Percentiles rank a stretch among this genome's conserved stretches.
These are phyloP conservation scores for Acrocyrtus sp. DNA, from an alignment of 2,888 invertebrate species.

Conservation along the genomic window DNA sequence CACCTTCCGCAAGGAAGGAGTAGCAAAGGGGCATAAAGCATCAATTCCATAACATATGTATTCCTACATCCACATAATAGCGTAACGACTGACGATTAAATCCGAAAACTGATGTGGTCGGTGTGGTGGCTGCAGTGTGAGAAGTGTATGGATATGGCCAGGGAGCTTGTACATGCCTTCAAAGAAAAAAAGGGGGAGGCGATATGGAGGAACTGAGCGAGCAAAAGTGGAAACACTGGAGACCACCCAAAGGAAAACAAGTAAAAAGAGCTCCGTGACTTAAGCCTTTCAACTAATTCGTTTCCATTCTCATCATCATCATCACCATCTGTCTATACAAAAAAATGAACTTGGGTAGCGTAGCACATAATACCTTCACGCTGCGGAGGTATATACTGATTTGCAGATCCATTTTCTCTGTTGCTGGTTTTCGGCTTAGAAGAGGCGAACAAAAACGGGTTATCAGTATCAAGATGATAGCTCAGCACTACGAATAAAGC, in stretches of 20 bases:
- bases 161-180: neutral
- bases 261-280: slow-evolving; percentile 43
- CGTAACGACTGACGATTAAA: slow-evolving; percentile 42
- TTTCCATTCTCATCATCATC: slow-evolving; percentile 10
- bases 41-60: too few species aligned
- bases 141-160: slow-evolving; percentile 9
- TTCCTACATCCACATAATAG: slow-evolving; percentile 31
- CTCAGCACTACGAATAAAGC: too few species aligned
- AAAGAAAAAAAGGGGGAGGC: neutral
- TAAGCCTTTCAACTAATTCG: slow-evolving; percentile 38
- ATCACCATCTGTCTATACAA: neutral
- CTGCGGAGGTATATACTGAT: too few species aligned
- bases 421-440: too few species aligned
- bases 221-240: slow-evolving; percentile 34
- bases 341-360: too few species aligned
- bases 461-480: slow-evolving; percentile 16
- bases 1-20: too few species aligned
- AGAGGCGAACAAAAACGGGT: slow-evolving; percentile 19
- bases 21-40: too few species aligned
- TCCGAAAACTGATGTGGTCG: slow-evolving; percentile 41
- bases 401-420: too few species aligned
- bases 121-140: neutral
- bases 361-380: too few species aligned
- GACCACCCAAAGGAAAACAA: slow-evolving; percentile 44
- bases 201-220: slow-evolving; percentile 7